phyloP scores from a whole-genome alignment of 2,797 vertebrate species.

The Lepilemur ruficaudatus region DNA sequence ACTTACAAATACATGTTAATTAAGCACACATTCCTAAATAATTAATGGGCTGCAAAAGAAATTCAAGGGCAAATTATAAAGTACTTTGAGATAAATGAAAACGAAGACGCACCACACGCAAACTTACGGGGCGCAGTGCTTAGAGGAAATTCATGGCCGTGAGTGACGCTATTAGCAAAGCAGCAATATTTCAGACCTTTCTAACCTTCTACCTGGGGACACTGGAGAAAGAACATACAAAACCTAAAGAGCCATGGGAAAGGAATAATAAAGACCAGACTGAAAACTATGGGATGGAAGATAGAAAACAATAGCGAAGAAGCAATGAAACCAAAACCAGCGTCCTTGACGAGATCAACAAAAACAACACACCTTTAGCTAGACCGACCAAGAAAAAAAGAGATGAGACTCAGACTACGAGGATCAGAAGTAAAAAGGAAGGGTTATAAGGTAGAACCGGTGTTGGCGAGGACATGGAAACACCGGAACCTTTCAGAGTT shows the following conservation, averaged over 20 bases:
- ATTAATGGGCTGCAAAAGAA: background rate
- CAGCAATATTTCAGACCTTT: background rate
- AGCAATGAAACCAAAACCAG: background rate
- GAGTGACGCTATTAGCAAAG: too few species aligned
- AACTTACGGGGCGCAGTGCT: rapidly evolving
- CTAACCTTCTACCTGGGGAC: too few species aligned
- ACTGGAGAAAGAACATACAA: background rate
- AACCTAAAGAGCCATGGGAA: background rate
- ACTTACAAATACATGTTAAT: rapidly evolving
- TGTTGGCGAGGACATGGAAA: too few species aligned
- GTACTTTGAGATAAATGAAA: background rate
- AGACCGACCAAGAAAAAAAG: background rate
- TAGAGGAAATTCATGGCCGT: too few species aligned
- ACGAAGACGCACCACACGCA: rapidly evolving
- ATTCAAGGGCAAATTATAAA: background rate
- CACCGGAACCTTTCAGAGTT: rapidly evolving
- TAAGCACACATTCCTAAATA: too few species aligned
- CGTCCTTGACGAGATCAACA: background rate
- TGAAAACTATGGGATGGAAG: background rate
- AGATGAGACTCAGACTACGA: background rate
- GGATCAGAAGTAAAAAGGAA: background rate
- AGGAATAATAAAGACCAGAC: background rate
- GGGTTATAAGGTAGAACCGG: background rate
- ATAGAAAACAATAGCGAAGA: too few species aligned
- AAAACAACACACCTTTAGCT: background rate